Base-by-base conservation (phyloP, 2,797 vertebrate species). In the Phrynocephalus forsythii region DNA sequence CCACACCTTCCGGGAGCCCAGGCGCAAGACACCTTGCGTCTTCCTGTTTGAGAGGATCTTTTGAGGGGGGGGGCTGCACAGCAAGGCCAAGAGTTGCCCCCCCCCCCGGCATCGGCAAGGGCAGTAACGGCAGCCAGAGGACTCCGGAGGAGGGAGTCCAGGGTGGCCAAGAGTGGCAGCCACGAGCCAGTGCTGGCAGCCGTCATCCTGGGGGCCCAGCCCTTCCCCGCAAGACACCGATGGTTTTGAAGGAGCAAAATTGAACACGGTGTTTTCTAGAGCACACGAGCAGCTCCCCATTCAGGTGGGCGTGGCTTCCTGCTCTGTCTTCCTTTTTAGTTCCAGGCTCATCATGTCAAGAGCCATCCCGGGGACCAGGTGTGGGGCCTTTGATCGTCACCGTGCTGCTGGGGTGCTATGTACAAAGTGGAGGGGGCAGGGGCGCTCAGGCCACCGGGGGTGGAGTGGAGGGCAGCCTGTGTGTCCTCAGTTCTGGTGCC, bases 401-500 rank as follows among this genome's bases (percentile, higher is more conserved):
- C 38, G 85, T 48, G 0, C 1, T n/a, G 80, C 83, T 77, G 85
- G 87, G n/a, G 91, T 91, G 88, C 79, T 92, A 90, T 6, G 44
- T 88, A 93, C 6, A 69, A 15, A 56, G 8, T 1, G 79, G 84
- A 63, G 73, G 85, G 75, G 83, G 10, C 71, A 80, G 63, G 76
- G 3, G 24, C 84, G 69, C 1, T 38, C 90, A 90, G 92, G 91
- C 92, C 91, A 84, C 90, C 84, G 0, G 9, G 7, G 8, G 33
- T 86, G 79, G 0, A 3, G 30, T 0, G 20, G 26, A 0, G 18
- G 15, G 44, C 3, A 1, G 6, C 13, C 0, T 67, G 20, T 7
- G 0, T 1, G 69, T 77, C 76, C 79, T 95, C 96, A 98, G 88
- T 98, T 98, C 96, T 98, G 98, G 96, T 99, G 98, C 44, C 98